Percentiles rank a stretch among this genome's conserved stretches.
Conservation (phyloP, 1,140 invertebrate species). For the Brachystomella parvula region DNA sequence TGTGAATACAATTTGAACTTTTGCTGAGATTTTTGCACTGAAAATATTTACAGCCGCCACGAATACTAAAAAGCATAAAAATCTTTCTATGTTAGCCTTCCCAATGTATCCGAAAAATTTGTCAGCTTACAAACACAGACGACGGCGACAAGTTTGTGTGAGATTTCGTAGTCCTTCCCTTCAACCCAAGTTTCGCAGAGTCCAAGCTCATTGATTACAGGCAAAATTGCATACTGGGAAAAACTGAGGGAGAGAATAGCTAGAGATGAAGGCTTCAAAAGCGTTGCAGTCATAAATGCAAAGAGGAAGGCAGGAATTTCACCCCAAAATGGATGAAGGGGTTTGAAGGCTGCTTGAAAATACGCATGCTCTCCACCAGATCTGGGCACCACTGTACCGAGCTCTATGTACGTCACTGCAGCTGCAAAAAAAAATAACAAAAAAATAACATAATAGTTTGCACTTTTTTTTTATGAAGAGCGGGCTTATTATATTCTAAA, state of each 20-base stretch:
- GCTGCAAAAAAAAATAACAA: constrained; percentile 28
- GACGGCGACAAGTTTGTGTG: constrained; percentile 59
- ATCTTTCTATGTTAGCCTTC: constrained; percentile 11
- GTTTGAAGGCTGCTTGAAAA: constrained; percentile 62
- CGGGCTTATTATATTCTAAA: neutral
- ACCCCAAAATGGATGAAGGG: constrained; percentile 59
- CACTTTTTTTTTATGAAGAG: neutral
- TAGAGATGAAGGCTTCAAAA: constrained; percentile 38
- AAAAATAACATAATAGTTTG: neutral
- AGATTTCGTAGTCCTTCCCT: constrained; percentile 45
- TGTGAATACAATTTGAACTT: constrained; percentile 80
- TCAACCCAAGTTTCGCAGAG: constrained; percentile 40
- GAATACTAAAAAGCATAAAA: constrained; percentile 51
- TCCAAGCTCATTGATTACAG: constrained; percentile 38
- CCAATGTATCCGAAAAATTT: neutral
- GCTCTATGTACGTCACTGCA: constrained; percentile 29
- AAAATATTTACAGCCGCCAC: constrained; percentile 82
- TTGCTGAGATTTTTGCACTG: constrained; percentile 79
- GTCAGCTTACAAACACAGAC: constrained; percentile 40
- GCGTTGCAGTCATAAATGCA: constrained; percentile 54
- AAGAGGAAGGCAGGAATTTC: constrained; percentile 68
- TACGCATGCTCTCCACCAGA: constrained; percentile 79
- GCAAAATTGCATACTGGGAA: constrained; percentile 25
- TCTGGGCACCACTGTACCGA: constrained; percentile 56
- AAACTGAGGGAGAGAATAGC: constrained; percentile 43